phyloP scores from a whole-genome alignment of 2,888 invertebrate genomes.

The Coleophora deauratella region DNA sequence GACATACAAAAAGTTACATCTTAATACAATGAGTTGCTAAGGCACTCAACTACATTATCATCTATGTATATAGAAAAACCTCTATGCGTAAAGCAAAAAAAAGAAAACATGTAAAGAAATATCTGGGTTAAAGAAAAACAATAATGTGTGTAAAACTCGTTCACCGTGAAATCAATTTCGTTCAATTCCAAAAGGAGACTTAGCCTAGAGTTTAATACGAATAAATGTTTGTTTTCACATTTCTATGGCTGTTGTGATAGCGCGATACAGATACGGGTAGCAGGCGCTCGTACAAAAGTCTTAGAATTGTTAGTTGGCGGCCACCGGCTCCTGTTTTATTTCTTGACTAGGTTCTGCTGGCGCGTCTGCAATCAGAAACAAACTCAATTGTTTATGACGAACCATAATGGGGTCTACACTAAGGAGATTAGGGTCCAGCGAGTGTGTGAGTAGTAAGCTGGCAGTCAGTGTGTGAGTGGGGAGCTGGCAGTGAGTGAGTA shows the following conservation, averaged over 20 bases:
- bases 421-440: too few relatives aligned
- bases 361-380: constrained; percentile 31
- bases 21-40: constrained; percentile 70
- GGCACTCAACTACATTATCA: constrained; percentile 67
- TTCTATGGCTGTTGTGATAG: constrained; percentile 39
- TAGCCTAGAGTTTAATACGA: constrained; percentile 63
- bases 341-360: constrained; percentile 43
- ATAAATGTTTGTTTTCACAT: constrained; percentile 64
- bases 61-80: constrained; percentile 52
- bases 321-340: constrained; percentile 26
- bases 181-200: constrained; percentile 64
- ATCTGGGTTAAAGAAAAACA: constrained; percentile 27
- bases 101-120: constrained; percentile 30
- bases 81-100: constrained; percentile 48
- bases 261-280: constrained; percentile 20
- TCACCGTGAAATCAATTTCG: constrained; percentile 57
- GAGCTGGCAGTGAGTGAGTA: too few relatives aligned
- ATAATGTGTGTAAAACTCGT: constrained; percentile 41
- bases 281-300: constrained; percentile 40
- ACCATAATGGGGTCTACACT: too few relatives aligned
- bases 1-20: constrained; percentile 34
- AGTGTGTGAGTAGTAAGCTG: too few relatives aligned
- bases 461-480: too few relatives aligned
- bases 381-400: too few relatives aligned
- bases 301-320: constrained; percentile 38